Evolutionary conservation across 2,113 vertebrate genomes (phyloP).

Genomic region (Hippocampus barbouri): DNA sequence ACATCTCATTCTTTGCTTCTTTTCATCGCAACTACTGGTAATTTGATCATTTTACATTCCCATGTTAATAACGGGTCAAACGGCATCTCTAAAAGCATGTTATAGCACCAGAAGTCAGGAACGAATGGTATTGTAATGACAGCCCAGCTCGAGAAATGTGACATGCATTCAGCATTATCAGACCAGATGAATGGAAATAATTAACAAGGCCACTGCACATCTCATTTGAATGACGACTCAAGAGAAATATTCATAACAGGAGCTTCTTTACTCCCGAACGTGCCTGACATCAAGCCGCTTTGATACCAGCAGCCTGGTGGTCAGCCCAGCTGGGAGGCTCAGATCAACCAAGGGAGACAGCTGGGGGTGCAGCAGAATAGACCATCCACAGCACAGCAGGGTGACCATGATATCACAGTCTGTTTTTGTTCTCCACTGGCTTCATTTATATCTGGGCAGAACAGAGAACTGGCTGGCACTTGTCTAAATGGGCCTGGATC

Average conservation of each 20-base stretch:
- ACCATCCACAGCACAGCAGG: constrained; percentile 31
- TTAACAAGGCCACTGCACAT: constrained; percentile 30
- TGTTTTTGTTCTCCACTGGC: constrained; percentile 16
- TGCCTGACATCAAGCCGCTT: constrained; percentile 48
- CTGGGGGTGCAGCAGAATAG: constrained; percentile 42
- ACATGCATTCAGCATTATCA: constrained; percentile 22
- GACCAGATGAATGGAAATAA: constrained; percentile 34
- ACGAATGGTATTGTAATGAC: not conserved
- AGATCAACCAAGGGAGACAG: constrained; percentile 52
- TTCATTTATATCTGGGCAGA: constrained; percentile 16
- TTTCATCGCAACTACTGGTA: not conserved
- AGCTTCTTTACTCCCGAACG: constrained; percentile 31
- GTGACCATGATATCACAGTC: constrained; percentile 23
- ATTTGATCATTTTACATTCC: not conserved
- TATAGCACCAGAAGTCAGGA: not conserved
- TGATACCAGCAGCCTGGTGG: constrained; percentile 55
- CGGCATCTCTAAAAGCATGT: not conserved
- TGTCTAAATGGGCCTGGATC: constrained; percentile 28
- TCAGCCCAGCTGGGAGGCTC: constrained; percentile 51
- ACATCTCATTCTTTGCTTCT: constrained; percentile 1
- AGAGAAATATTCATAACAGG: constrained; percentile 49
- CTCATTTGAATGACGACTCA: constrained; percentile 45
- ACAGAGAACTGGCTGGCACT: constrained; percentile 13
- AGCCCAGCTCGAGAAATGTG: constrained; percentile 3
- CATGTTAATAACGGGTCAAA: constrained; percentile 9